Conservation (phyloP, 1,140 invertebrate species). For the Tetranychus urticae region DNA sequence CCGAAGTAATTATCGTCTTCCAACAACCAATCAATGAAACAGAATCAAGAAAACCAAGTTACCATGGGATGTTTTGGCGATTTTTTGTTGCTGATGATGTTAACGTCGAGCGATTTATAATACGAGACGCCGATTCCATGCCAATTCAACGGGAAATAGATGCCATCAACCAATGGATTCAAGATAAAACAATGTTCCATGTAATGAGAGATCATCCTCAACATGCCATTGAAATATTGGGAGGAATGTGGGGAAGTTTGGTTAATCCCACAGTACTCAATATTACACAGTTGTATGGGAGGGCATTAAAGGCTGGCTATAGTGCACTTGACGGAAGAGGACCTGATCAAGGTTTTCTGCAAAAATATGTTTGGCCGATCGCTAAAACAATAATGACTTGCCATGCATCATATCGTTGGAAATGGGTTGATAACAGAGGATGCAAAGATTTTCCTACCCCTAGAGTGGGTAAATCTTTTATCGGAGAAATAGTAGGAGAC, state of each 20-base stretch:
- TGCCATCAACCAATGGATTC: not conserved
- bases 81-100: not conserved
- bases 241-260: not conserved
- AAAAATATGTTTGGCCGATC: not conserved
- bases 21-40: not conserved
- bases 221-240: not conserved
- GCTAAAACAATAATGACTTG: not conserved
- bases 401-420: not conserved
- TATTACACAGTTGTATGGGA: not conserved
- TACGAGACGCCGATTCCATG: not conserved
- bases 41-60: not conserved
- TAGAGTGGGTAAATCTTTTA: not conserved
- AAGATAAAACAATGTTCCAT: not conserved
- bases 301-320: not conserved
- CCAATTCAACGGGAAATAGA: not conserved
- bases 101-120: not conserved
- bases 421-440: not conserved
- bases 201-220: not conserved
- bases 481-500: too few relatives aligned
- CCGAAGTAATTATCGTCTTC: not conserved
- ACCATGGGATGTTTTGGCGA: not conserved
- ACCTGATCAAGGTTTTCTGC: not conserved
- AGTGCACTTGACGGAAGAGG: not conserved
- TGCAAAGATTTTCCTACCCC: not conserved
- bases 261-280: not conserved